phyloP scores from a whole-genome alignment of 1,140 invertebrate species.

The Eriocheir sinensis region DNA sequence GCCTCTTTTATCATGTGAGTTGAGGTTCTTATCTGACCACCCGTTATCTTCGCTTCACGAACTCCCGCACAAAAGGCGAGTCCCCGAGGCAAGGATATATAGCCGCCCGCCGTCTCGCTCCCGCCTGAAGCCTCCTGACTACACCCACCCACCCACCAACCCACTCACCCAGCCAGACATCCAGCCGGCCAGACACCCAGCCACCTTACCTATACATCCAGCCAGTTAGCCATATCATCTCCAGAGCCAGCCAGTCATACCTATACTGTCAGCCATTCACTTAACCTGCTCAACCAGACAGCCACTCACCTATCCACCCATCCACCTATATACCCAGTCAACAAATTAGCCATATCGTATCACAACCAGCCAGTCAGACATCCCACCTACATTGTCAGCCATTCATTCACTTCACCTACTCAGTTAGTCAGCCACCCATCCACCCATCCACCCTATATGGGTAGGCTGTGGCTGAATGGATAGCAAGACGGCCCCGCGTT shows the following conservation, averaged over 20 bases:
- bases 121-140: too few relatives aligned
- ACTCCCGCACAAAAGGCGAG: neutral
- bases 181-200: too few relatives aligned
- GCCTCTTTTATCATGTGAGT: neutral
- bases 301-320: neutral
- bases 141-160: neutral
- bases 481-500: too few relatives aligned
- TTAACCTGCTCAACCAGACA: neutral
- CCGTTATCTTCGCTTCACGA: conserved; percentile 1
- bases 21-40: conserved; percentile 21
- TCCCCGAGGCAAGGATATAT: neutral
- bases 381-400: neutral
- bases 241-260: too few relatives aligned
- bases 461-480: too few relatives aligned
- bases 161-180: neutral
- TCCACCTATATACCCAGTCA: too few relatives aligned
- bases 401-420: too few relatives aligned
- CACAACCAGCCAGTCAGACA: neutral
- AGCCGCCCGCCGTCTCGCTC: neutral
- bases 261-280: too few relatives aligned
- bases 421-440: neutral
- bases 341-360: too few relatives aligned
- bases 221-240: too few relatives aligned
- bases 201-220: too few relatives aligned
- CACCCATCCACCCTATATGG: too few relatives aligned